phyloP scores from a whole-genome alignment of 2,888 invertebrate species.

The Ophion ellenae region DNA sequence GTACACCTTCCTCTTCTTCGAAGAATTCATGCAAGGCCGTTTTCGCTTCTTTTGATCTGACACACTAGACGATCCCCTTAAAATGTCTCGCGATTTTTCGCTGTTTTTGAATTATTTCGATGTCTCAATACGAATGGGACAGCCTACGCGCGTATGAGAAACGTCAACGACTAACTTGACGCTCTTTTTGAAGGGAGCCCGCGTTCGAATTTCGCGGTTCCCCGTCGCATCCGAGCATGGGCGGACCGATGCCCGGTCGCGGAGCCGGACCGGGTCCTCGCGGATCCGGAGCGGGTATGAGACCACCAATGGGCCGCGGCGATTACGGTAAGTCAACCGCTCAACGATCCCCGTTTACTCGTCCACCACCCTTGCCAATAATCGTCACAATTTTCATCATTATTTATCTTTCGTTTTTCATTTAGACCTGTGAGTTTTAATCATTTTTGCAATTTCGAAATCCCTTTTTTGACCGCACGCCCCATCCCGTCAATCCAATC shows the following conservation, averaged over 20 bases:
- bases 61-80: no score
- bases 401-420: constrained; percentile 28
- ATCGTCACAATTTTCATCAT: constrained; percentile 9
- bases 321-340: constrained; percentile 92
- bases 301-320: constrained; percentile 92
- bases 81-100: no score
- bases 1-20: no score
- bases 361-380: no score
- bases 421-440: not conserved
- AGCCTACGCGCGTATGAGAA: no score
- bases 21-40: no score
- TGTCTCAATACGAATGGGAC: no score
- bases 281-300: constrained; percentile 85
- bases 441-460: constrained; percentile 15
- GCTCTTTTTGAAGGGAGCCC: constrained; percentile 53
- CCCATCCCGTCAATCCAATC: not conserved
- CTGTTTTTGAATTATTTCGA: no score
- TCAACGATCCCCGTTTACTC: not conserved
- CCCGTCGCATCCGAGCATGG: constrained; percentile 90
- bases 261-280: constrained; percentile 85
- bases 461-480: constrained; percentile 43
- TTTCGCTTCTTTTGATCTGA: no score
- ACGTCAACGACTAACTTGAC: not conserved
- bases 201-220: constrained; percentile 86
- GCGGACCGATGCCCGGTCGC: constrained; percentile 88